Evolutionary conservation across 2,888 invertebrate genomes (phyloP).

Genomic region (Empis stercorea): DNA sequence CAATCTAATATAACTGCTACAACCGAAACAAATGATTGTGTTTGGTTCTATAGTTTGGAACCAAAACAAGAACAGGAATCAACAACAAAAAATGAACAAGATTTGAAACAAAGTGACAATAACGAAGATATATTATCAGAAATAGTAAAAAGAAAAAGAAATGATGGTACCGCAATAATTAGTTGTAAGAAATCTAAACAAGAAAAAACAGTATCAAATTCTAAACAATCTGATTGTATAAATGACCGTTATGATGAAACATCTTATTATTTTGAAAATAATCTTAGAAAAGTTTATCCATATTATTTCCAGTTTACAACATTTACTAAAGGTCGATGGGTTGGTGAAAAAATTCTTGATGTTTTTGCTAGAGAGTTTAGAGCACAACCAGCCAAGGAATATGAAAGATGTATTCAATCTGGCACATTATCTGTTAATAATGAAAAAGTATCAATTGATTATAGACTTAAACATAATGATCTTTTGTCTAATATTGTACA

Average conservation of each 20-base stretch:
- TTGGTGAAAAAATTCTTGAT: conserved; percentile 79
- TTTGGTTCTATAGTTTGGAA: conserved; percentile 20
- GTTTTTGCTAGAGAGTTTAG: conserved; percentile 83
- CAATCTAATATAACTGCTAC: neutral
- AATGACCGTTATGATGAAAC: conserved; percentile 84
- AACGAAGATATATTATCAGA: too few species aligned
- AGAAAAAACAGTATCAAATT: conserved; percentile 76
- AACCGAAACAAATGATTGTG: conserved; percentile 10
- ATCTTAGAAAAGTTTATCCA: conserved; percentile 89
- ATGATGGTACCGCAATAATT: too few species aligned
- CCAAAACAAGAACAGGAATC: neutral
- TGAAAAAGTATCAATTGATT: conserved; percentile 73
- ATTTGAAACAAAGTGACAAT: too few species aligned
- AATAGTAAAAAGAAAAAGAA: too few species aligned
- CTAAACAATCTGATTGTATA: conserved; percentile 75
- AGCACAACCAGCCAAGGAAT: conserved; percentile 79
- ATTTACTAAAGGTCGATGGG: conserved; percentile 89
- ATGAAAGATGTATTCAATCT: conserved; percentile 73
- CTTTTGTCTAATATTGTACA: conserved; percentile 79
- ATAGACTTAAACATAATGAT: conserved; percentile 80
- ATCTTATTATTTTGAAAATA: conserved; percentile 84
- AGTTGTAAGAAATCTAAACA: conserved; percentile 42
- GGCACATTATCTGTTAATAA: conserved; percentile 85
- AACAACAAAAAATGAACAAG: too few species aligned
- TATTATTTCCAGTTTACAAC: conserved; percentile 92